Evolutionary conservation across 2,797 vertebrate genomes (phyloP).

Genomic region (Hafferia zeledoni): DNA sequence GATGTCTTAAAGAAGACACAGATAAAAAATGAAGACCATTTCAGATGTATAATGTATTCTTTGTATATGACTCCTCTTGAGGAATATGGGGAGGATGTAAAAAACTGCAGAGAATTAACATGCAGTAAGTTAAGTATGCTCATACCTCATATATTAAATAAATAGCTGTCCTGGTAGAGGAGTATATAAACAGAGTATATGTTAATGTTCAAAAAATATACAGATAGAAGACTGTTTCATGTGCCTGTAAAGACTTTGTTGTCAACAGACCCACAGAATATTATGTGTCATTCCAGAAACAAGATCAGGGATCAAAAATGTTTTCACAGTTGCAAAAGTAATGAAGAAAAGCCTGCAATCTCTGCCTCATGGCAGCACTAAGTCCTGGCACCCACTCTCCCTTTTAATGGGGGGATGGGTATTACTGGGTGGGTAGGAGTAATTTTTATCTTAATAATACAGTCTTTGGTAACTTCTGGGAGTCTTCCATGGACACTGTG

Average conservation of each 20-base stretch:
- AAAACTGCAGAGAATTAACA: neutral
- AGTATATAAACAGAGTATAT: neutral
- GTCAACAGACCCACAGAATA: neutral
- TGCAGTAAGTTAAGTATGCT: neutral
- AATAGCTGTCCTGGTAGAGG: neutral
- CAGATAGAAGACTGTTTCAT: neutral
- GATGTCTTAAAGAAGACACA: neutral
- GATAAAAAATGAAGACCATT: neutral
- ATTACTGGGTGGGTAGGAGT: neutral
- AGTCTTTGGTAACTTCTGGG: conserved; percentile 4
- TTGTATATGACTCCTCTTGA: neutral
- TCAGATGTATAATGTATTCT: neutral
- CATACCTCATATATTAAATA: conserved; percentile 1
- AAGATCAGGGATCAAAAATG: conserved; percentile 64
- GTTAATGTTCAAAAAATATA: conserved; percentile 22
- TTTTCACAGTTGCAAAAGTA: conserved; percentile 69
- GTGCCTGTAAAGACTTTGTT: neutral
- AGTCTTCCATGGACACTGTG: neutral
- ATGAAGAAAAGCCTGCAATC: neutral
- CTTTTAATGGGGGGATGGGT: neutral
- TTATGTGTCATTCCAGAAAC: conserved; percentile 14
- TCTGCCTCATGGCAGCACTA: conserved; percentile 3
- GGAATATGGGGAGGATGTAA: neutral
- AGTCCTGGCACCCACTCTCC: neutral
- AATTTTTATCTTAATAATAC: neutral